These are phyloP conservation scores for Gasterosteus nipponicus DNA, from an alignment of 2,113 vertebrate genomes.

Conservation along the genomic window DNA sequence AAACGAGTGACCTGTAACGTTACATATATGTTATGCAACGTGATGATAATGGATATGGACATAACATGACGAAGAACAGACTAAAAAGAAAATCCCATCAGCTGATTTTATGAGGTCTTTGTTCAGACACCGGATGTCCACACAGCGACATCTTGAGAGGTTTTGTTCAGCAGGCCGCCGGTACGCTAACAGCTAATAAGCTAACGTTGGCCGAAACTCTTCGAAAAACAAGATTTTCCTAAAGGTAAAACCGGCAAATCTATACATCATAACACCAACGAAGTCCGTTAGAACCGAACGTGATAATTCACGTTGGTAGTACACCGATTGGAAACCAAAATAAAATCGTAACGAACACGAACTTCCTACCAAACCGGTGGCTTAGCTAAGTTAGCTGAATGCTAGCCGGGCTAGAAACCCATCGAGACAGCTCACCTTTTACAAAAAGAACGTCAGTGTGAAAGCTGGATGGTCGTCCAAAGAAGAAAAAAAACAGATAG, in stretches of 20 bases:
- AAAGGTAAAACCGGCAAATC: fast-evolving
- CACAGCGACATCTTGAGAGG: constrained; percentile 53
- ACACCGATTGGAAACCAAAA: neutral
- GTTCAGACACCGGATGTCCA: constrained; percentile 73
- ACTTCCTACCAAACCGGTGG: constrained; percentile 10
- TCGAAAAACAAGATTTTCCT: neutral
- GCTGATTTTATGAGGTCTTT: constrained; percentile 68
- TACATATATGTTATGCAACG: fast-evolving
- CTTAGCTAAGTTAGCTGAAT: constrained; percentile 9
- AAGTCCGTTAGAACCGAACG: fast-evolving
- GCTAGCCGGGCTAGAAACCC: neutral
- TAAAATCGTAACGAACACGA: neutral
- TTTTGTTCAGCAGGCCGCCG: constrained; percentile 51
- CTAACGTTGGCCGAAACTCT: constrained; percentile 3
- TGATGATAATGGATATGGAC: neutral
- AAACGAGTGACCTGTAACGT: neutral
- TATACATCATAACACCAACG: neutral
- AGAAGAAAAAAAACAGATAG: constrained; percentile 28
- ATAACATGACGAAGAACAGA: fast-evolving
- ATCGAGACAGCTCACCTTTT: constrained; percentile 71
- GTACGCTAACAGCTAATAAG: constrained; percentile 36
- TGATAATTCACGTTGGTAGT: too few species aligned
- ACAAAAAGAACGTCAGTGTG: constrained; percentile 77
- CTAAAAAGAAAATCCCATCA: constrained; percentile 1
- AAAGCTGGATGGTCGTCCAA: constrained; percentile 28